These are phyloP conservation scores for Phrynocephalus forsythii DNA, from an alignment of 2,797 vertebrate genomes.

Conservation along the genomic window DNA sequence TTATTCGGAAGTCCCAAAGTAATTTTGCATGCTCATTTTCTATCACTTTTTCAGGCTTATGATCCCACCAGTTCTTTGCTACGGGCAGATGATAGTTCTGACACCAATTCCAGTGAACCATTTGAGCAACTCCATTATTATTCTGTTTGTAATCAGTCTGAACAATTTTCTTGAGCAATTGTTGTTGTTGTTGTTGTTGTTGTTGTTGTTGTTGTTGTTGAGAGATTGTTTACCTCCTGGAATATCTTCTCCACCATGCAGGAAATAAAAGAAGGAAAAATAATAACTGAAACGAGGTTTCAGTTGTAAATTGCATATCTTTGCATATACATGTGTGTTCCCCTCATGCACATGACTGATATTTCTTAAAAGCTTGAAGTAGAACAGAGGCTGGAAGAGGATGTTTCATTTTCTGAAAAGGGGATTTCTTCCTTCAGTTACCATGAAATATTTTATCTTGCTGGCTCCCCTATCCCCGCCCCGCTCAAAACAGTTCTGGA, in stretches of 20 bases:
- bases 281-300: constrained; percentile 47
- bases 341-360: not conserved
- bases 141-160: no score
- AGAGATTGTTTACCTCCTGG: no score
- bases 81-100: no score
- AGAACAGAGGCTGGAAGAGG: constrained; percentile 55
- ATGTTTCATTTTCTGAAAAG: constrained; percentile 50
- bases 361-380: constrained; percentile 72
- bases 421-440: constrained; percentile 57
- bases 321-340: not conserved
- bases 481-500: not conserved
- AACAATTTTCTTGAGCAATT: no score
- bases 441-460: constrained; percentile 49
- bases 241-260: not conserved
- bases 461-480: accelerated
- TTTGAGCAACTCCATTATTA: no score
- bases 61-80: no score
- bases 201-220: no score
- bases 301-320: constrained; percentile 34
- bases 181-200: no score
- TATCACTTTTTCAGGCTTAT: no score
- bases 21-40: no score
- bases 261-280: constrained; percentile 1
- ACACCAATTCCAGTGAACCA: no score
- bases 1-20: no score